Conservation (phyloP, 1,140 invertebrate genomes). For the Drosophila sp. region DNA sequence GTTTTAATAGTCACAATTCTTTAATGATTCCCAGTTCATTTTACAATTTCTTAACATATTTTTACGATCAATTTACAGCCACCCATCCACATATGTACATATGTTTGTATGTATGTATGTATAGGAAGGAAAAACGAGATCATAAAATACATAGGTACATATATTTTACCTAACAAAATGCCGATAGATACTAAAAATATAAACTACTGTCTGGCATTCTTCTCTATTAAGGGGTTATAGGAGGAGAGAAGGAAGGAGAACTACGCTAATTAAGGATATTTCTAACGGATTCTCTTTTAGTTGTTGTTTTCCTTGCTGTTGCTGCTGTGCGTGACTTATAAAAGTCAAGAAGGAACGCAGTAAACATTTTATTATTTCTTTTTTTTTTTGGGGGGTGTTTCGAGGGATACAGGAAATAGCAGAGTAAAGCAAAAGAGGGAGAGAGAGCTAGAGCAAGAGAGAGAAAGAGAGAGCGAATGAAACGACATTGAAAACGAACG, state of each 20-base stretch:
- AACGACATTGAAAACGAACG: background rate
- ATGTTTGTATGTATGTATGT: background rate
- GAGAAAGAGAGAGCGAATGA: background rate
- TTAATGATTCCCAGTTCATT: too few relatives aligned
- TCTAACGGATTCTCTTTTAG: background rate
- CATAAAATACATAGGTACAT: background rate
- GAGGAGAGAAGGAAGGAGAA: background rate
- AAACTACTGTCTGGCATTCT: background rate
- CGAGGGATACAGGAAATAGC: background rate
- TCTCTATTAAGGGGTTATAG: background rate
- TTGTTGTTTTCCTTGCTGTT: background rate
- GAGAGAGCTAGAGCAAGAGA: constrained; percentile 1
- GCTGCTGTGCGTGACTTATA: background rate
- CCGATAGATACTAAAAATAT: background rate
- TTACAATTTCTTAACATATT: too few relatives aligned
- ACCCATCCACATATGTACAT: too few relatives aligned
- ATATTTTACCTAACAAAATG: background rate
- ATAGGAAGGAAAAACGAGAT: background rate
- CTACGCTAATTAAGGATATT: background rate
- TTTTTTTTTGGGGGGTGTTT: background rate
- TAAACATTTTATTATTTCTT: background rate
- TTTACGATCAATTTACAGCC: too few relatives aligned
- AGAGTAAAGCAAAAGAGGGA: background rate
- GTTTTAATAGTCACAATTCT: too few relatives aligned
- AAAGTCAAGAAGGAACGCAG: background rate